A percentile compares a stretch with the other conserved stretches of the same genome.
Conservation (phyloP, 2,888 invertebrate genomes). For the Harpagoxenus sublaevis region DNA sequence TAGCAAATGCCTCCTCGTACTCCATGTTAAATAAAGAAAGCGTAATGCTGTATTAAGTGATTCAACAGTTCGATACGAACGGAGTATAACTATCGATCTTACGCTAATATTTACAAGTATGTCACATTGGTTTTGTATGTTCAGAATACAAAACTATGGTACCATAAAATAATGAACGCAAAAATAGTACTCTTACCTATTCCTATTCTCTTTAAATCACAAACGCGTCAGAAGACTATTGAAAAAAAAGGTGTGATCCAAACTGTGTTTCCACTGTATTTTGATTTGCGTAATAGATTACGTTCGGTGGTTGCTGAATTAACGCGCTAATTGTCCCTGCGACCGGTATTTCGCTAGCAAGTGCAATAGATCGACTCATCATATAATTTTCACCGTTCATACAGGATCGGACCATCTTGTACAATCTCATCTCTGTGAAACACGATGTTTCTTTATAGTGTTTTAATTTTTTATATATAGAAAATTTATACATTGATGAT, state of each 20-base stretch:
- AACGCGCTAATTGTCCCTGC: not conserved
- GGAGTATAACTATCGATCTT: slow-evolving; percentile 70
- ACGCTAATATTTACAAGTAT: slow-evolving; percentile 74
- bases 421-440: not conserved
- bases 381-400: not conserved
- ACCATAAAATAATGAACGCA: slow-evolving; percentile 70
- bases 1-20: slow-evolving; percentile 51
- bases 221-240: slow-evolving; percentile 65
- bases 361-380: not conserved
- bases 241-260: slow-evolving; percentile 52
- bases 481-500: slow-evolving; percentile 66
- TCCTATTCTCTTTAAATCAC: slow-evolving; percentile 51
- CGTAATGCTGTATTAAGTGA: slow-evolving; percentile 62
- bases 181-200: slow-evolving; percentile 69
- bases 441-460: slow-evolving; percentile 49
- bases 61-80: slow-evolving; percentile 68
- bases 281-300: slow-evolving; percentile 47
- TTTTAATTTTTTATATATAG: slow-evolving; percentile 57
- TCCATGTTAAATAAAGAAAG: slow-evolving; percentile 58
- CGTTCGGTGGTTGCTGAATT: not conserved
- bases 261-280: slow-evolving; percentile 29
- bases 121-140: slow-evolving; percentile 67
- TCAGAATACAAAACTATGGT: slow-evolving; percentile 71
- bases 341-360: not conserved
- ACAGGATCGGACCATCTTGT: not conserved